These are phyloP conservation scores for Stramonita haemastoma DNA, from an alignment of 2,888 invertebrate species.

Conservation along the genomic window DNA sequence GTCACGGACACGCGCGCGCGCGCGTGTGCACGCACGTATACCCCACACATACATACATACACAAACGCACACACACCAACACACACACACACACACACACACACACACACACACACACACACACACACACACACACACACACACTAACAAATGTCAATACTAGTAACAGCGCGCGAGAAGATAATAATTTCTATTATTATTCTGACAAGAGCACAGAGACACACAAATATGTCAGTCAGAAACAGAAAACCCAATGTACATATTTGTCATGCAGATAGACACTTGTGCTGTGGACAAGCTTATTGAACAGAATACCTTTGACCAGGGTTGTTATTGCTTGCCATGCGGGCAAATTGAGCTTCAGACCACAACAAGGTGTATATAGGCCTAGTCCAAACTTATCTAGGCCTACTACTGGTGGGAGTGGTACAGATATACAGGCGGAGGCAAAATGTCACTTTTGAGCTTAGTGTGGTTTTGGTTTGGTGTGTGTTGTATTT, in stretches of 20 bases:
- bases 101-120: conserved; percentile 14
- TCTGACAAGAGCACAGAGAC: not conserved
- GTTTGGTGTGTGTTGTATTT: no score
- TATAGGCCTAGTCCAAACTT: no score
- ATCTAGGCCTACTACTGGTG: no score
- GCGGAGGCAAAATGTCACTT: no score
- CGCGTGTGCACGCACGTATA: not conserved
- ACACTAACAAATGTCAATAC: not conserved
- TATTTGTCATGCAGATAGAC: not conserved
- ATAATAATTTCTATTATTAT: not conserved
- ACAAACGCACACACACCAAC: not conserved
- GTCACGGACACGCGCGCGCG: not conserved
- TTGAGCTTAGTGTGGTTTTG: no score
- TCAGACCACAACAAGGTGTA: no score
- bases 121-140: conserved; percentile 11
- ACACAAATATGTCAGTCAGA: not conserved
- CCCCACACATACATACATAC: not conserved
- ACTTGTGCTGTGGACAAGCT: no score
- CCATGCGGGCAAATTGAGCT: no score
- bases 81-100: not conserved
- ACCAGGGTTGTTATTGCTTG: no score
- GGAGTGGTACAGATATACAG: no score
- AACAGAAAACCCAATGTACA: not conserved
- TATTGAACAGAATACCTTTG: no score
- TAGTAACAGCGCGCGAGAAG: no score